Conservation (phyloP, 2,797 vertebrate genomes). For the Malacoraja senta region DNA sequence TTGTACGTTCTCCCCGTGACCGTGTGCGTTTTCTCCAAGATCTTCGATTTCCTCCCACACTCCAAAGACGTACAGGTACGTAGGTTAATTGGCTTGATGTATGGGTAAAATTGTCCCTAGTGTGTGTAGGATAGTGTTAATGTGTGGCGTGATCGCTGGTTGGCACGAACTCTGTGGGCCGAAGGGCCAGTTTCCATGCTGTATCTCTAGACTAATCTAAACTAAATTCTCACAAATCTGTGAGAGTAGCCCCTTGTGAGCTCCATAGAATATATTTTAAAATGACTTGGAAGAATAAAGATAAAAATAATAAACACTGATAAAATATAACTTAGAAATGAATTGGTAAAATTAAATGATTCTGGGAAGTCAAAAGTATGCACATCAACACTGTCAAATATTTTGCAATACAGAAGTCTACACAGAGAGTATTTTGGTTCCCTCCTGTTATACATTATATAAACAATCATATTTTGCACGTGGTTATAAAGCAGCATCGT, state of each 20-base stretch:
- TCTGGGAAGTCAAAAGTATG: neutral
- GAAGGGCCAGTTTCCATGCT: too few relatives aligned
- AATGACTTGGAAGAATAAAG: neutral
- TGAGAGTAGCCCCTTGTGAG: too few relatives aligned
- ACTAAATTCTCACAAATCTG: neutral
- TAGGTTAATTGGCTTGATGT: too few relatives aligned
- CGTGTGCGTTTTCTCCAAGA: too few relatives aligned
- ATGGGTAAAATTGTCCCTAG: too few relatives aligned
- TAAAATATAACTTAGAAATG: neutral
- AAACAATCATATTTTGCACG: slow-evolving; percentile 13
- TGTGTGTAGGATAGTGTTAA: too few relatives aligned
- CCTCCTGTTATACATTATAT: slow-evolving; percentile 16
- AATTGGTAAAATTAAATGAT: neutral
- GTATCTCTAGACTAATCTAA: too few relatives aligned
- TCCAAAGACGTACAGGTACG: too few relatives aligned
- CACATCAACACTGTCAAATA: neutral
- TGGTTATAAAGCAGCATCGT: neutral
- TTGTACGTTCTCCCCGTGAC: too few relatives aligned
- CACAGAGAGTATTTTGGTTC: neutral
- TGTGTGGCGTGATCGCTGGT: too few relatives aligned
- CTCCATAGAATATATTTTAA: neutral
- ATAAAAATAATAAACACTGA: neutral
- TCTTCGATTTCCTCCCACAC: too few relatives aligned
- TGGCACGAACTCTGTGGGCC: too few relatives aligned
- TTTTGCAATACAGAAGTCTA: neutral